These are phyloP conservation scores for Xylophagus ater DNA, from an alignment of 2,888 invertebrate species.

Conservation along the genomic window DNA sequence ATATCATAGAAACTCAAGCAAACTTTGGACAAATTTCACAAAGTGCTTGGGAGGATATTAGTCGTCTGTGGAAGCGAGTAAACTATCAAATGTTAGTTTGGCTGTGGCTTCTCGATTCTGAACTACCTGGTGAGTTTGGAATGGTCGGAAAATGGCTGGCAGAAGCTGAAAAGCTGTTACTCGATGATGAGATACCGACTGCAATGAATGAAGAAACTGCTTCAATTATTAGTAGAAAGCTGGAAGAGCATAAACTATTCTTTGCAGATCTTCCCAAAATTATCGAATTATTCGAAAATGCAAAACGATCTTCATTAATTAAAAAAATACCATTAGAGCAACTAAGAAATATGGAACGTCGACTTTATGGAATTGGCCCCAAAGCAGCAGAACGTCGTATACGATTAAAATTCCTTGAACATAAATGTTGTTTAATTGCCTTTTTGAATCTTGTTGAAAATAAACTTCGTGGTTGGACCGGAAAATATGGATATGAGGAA, in stretches of 20 bases:
- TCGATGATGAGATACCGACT: slow-evolving; percentile 71
- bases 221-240: slow-evolving; percentile 71
- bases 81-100: slow-evolving; percentile 70
- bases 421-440: slow-evolving; percentile 87
- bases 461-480: slow-evolving; percentile 79
- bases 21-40: slow-evolving; percentile 70
- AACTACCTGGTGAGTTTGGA: slow-evolving; percentile 75
- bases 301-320: slow-evolving; percentile 55
- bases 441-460: slow-evolving; percentile 84
- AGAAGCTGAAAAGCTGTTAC: slow-evolving; percentile 69
- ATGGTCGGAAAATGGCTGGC: slow-evolving; percentile 83
- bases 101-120: slow-evolving; percentile 80
- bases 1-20: slow-evolving; percentile 62
- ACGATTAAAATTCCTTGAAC: slow-evolving; percentile 79
- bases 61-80: slow-evolving; percentile 69
- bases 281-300: slow-evolving; percentile 64
- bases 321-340: slow-evolving; percentile 67
- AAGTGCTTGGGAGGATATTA: slow-evolving; percentile 77
- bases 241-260: slow-evolving; percentile 82
- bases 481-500: slow-evolving; percentile 76
- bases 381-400: slow-evolving; percentile 73
- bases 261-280: slow-evolving; percentile 74
- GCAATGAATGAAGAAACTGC: slow-evolving; percentile 84
- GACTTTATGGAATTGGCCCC: slow-evolving; percentile 62
- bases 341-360: slow-evolving; percentile 65